Base-by-base conservation (phyloP, 2,888 invertebrate genomes). In the Apoderus coryli region DNA sequence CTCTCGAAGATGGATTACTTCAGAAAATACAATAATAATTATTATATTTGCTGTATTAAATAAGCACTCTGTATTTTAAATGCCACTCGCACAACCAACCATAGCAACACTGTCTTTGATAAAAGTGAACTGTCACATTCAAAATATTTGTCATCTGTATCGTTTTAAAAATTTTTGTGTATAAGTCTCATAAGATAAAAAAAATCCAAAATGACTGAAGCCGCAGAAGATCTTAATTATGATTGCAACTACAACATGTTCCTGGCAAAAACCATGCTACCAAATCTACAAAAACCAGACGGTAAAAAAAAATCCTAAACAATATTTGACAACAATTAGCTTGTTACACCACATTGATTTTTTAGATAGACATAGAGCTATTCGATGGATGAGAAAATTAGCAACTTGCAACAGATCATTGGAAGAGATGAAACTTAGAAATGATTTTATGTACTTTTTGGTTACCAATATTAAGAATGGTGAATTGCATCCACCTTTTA, bases 241-340 rank as follows among this genome's bases (percentile, higher is more conserved):
- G 64, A 66, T 39, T 66, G 58, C 45, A 64, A 65, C 47, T 60
- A 61, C 42, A 64, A 64, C 39, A 53, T 65, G 45, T 63, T 63
- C 39, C 46, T 63, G 28, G 59, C 61, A 3, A 63, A 64, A 39
- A 56, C 56, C 3, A 52, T 58, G 47, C 41, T 66, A 16, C 53
- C 57, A 2, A 62, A 63, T 43, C 45, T 65, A 22, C 42, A 51
- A 4, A 46, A 45, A 37, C 39, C 39, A 10, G 50, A 46, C 43
- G 46, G 46, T 44, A 43, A 31, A 26, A 35, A 12, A 27, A 24
- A 12, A 14, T 10, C 31, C 10, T 7, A 9, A 10, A 12, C 22
- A 12, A 22, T 22, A 5, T 6, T 4, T 7, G 19, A 19, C 19
- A n/a, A 19, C 19, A n/a, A 7, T 19, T 19, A 22, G 13, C 10